phyloP scores from a whole-genome alignment of 2,113 vertebrate species.

The Hucho hucho region DNA sequence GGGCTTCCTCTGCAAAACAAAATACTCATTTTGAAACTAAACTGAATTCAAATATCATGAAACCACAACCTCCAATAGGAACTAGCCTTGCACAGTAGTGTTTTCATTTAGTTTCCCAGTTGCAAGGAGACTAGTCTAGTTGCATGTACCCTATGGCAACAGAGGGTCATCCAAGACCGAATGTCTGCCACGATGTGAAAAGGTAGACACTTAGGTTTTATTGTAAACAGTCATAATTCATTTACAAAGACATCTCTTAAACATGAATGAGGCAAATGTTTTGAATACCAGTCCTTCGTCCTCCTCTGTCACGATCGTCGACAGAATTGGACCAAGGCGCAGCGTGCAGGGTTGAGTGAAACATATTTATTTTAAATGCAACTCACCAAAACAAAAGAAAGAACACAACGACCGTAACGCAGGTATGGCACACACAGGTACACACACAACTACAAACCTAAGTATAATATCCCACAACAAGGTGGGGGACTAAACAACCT shows the following conservation, averaged over 20 bases:
- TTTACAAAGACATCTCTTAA: slow-evolving; percentile 80
- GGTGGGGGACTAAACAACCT: too few species aligned
- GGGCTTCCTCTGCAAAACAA: neutral
- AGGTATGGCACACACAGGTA: too few species aligned
- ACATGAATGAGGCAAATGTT: slow-evolving; percentile 67
- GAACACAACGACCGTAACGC: too few species aligned
- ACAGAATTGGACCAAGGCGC: too few species aligned
- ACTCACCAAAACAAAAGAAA: too few species aligned
- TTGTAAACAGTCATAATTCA: slow-evolving; percentile 82
- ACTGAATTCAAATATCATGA: neutral
- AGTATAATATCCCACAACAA: too few species aligned
- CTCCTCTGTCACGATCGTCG: too few species aligned
- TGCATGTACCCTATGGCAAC: neutral
- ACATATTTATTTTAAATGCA: too few species aligned
- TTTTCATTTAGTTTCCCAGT: neutral
- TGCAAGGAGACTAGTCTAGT: neutral
- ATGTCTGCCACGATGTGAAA: slow-evolving; percentile 42
- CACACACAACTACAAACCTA: too few species aligned
- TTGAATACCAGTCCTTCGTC: slow-evolving; percentile 74
- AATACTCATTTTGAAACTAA: too few species aligned
- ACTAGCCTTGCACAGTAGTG: neutral
- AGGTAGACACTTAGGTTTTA: slow-evolving; percentile 65
- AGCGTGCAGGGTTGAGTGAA: too few species aligned
- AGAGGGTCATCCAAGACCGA: slow-evolving; percentile 70
- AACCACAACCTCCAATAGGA: neutral